phyloP scores from a whole-genome alignment of 2,888 invertebrate species.

The Schizaphis graminum region DNA sequence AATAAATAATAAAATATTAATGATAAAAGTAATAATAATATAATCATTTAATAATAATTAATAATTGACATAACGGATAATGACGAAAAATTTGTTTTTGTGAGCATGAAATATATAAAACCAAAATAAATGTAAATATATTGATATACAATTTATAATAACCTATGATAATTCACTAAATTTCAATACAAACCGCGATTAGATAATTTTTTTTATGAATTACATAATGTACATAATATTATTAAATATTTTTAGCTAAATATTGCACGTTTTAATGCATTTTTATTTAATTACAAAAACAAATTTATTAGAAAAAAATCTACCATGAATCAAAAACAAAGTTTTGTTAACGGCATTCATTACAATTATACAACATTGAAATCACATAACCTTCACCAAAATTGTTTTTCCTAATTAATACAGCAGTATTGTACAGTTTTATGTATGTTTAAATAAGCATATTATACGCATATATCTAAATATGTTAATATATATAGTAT shows the following conservation, averaged over 20 bases:
- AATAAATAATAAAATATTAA: conserved; percentile 37
- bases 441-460: conserved; percentile 12
- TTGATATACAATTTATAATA: conserved; percentile 22
- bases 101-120: conserved; percentile 26
- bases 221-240: conserved; percentile 26
- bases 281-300: conserved; percentile 16
- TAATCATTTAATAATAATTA: conserved; percentile 44
- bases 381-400: conserved; percentile 59
- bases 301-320: conserved; percentile 28
- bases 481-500: neutral
- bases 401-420: conserved; percentile 44
- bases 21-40: conserved; percentile 43
- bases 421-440: conserved; percentile 22
- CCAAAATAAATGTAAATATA: conserved; percentile 21
- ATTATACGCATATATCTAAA: neutral
- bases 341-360: conserved; percentile 13
- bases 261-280: conserved; percentile 52
- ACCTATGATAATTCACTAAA: conserved; percentile 41
- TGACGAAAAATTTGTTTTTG: conserved; percentile 39
- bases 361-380: conserved; percentile 48
- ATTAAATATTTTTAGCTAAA: conserved; percentile 7
- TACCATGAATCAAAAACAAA: neutral
- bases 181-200: neutral
- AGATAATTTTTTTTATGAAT: conserved; percentile 1
- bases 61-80: conserved; percentile 58